Percentiles rank a stretch among this genome's conserved stretches.
Conservation (phyloP, 2,113 vertebrate species). For the Hypomesus transpacificus region DNA sequence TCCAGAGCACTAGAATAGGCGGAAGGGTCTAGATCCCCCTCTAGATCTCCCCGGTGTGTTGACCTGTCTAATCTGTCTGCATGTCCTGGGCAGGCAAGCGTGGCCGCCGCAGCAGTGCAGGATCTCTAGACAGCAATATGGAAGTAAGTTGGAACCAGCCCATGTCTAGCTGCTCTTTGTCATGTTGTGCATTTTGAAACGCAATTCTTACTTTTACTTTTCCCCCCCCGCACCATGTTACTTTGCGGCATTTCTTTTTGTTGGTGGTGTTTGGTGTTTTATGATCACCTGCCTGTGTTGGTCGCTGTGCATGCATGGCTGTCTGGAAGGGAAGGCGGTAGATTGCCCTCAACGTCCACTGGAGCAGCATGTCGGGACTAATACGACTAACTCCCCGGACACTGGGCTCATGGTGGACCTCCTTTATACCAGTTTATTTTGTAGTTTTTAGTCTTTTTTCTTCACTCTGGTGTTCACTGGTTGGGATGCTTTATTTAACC, state of each 20-base stretch:
- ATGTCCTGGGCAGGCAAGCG: slow-evolving; percentile 99
- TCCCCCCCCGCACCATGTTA: slow-evolving; percentile 34
- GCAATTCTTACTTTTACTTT: slow-evolving; percentile 51
- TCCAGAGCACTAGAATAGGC: slow-evolving; percentile 51
- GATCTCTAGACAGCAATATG: slow-evolving; percentile 99
- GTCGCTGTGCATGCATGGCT: slow-evolving; percentile 79
- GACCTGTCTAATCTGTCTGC: slow-evolving; percentile 90
- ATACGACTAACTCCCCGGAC: slow-evolving; percentile 50
- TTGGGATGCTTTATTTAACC: slow-evolving; percentile 1
- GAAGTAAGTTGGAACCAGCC: slow-evolving; percentile 93
- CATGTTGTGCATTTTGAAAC: slow-evolving; percentile 74
- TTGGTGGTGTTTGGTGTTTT: slow-evolving; percentile 38
- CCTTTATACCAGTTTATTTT: background rate
- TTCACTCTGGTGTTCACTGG: slow-evolving; percentile 1
- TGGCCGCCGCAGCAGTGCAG: slow-evolving; percentile 98
- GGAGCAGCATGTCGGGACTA: slow-evolving; percentile 76
- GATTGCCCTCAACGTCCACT: slow-evolving; percentile 50
- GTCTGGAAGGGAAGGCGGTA: slow-evolving; percentile 49
- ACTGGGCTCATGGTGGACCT: background rate
- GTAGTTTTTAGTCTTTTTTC: slow-evolving; percentile 1
- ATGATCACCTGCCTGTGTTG: slow-evolving; percentile 73
- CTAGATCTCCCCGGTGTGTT: slow-evolving; percentile 66
- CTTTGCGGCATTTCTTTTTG: slow-evolving; percentile 36
- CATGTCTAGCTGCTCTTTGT: slow-evolving; percentile 72
- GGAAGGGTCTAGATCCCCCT: slow-evolving; percentile 57